Evolutionary conservation across 2,113 vertebrate genomes (phyloP), one percentile per base, ranked within the genome.

Genomic region (Anhinga rufa): DNA sequence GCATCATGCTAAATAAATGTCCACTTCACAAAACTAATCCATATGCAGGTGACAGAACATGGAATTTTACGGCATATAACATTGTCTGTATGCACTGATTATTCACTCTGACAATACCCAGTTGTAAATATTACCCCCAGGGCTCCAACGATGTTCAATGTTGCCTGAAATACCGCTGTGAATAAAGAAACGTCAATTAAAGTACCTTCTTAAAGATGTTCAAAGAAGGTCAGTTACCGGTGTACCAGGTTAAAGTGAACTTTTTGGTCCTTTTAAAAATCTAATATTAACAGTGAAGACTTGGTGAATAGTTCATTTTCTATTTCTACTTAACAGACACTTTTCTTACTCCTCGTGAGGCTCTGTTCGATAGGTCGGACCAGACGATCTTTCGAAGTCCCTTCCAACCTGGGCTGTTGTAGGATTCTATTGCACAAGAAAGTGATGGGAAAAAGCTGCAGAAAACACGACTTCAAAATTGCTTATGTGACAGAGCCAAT

Each of bases 11-110:
- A 65, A 62, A 34, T 66, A 66, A 84, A 57, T 21, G 77, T 31
- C 72, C 54, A 29, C 70, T 94, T 84, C 88, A 82, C 71, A 92
- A 61, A 81, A 77, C 40, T 74, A 91, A 88, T 71, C 68, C 68
- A 34, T 10, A 46, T 24, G 44, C 71, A 74, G 76, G 58, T 88
- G 61, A 86, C 60, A 87, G 54, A 77, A 86, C 31, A 22, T 4
- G 42, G 71, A 80, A 52, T 88, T 82, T 55, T 76, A 92, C 6
- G 3, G 62, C 55, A 89, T 61, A 54, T 81, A 66, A 74, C 28
- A 14, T 5, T 65, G 48, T 17, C 79, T 12, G 3, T 57, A 32
- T 14, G 42, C 40, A 58, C 12, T 9, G 20, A 2, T 49, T 54
- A 49, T 22, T 74, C 69, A 74, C 60, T 65, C 34, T n/a, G 61